Percentiles rank a stretch among this genome's conserved stretches.
phyloP scores from a whole-genome alignment of 2,113 vertebrate genomes.

The Sylvilagus bachmani region DNA sequence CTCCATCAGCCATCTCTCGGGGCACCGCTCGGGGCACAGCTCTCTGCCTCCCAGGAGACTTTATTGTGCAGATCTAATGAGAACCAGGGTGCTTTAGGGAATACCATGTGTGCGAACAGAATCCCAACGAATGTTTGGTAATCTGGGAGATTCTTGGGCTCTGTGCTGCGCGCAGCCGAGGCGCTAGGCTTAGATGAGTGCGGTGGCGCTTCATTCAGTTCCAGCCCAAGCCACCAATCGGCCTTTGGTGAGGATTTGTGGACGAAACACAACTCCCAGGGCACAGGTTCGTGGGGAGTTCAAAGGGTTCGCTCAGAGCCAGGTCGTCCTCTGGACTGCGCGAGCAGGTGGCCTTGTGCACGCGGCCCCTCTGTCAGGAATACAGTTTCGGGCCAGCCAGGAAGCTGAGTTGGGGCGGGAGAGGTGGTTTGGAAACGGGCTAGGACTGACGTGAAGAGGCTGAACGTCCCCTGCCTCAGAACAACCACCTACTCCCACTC shows the following conservation, averaged over 20 bases:
- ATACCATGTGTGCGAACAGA: not conserved
- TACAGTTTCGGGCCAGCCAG: fast-evolving
- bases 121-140: not conserved
- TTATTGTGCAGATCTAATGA: not conserved
- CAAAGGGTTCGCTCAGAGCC: not conserved
- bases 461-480: not conserved
- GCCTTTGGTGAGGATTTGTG: not conserved
- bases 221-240: too few species aligned
- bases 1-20: not conserved
- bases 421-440: not conserved
- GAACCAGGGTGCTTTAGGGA: not conserved
- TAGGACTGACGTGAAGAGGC: not conserved
- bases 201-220: not conserved
- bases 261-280: not conserved
- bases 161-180: not conserved
- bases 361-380: fast-evolving
- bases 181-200: not conserved
- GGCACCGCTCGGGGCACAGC: too few species aligned
- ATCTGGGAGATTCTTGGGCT: not conserved
- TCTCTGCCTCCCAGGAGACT: not conserved
- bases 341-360: not conserved
- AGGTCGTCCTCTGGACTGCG: not conserved
- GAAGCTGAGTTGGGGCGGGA: not conserved
- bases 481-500: fast-evolving
- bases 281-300: too few species aligned